Percentiles rank a stretch among this genome's conserved stretches.
Evolutionary conservation across 2,113 vertebrate species (phyloP).

Genomic region (Camelus dromedarius): DNA sequence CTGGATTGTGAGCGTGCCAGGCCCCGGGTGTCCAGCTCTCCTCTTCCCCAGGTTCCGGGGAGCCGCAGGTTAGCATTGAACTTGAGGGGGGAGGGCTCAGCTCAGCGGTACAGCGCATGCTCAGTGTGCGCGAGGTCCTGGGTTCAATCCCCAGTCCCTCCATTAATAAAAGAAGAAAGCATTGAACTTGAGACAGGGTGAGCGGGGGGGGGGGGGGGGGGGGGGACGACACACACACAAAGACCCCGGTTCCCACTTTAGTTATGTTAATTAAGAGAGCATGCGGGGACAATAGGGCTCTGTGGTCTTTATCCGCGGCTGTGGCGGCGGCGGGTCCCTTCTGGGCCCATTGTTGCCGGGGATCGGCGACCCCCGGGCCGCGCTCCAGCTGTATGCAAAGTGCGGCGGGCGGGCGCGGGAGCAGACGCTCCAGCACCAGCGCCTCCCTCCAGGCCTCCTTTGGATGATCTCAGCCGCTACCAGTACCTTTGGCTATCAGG

Average conservation of each 20-base stretch:
- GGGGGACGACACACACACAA: neutral
- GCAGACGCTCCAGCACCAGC: too few relatives aligned
- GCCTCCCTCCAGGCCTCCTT: neutral
- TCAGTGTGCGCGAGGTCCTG: too few relatives aligned
- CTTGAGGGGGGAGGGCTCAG: neutral
- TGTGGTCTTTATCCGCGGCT: neutral
- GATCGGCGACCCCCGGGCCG: neutral
- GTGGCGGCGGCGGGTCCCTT: neutral
- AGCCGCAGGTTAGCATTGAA: neutral
- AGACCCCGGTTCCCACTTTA: neutral
- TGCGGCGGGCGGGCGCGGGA: too few relatives aligned
- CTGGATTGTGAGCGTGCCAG: neutral
- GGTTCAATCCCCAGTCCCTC: too few relatives aligned
- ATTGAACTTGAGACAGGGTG: neutral
- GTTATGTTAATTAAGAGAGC: slow-evolving; percentile 20
- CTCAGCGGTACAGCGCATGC: too few relatives aligned
- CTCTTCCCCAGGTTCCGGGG: neutral
- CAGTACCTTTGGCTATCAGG: neutral
- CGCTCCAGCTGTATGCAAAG: slow-evolving; percentile 75
- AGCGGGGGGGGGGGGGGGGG: neutral
- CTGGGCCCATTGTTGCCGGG: neutral
- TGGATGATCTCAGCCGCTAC: neutral
- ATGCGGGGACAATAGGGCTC: neutral
- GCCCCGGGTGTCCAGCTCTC: neutral
- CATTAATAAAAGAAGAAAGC: neutral